phyloP scores from a whole-genome alignment of 2,888 invertebrate species.

The Athrips mouffetella region DNA sequence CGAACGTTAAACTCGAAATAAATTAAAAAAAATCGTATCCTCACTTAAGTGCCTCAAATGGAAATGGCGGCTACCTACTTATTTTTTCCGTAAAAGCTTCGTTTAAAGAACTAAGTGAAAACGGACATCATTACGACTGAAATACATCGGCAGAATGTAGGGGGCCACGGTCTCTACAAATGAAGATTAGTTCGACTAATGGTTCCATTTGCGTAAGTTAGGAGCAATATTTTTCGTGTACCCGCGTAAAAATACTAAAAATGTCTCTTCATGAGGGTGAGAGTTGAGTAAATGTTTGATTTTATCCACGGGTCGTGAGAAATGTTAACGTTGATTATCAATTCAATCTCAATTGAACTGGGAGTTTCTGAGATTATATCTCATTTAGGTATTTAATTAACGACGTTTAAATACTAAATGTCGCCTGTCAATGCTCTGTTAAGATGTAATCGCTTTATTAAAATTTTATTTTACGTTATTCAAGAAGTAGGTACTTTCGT shows the following conservation, averaged over 20 bases:
- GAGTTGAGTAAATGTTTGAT: constrained; percentile 8
- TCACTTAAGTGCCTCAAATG: constrained; percentile 63
- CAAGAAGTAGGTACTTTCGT: too few species aligned
- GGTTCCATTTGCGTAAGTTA: constrained; percentile 53
- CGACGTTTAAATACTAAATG: constrained; percentile 8
- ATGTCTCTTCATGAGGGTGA: constrained; percentile 1
- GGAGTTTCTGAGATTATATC: constrained; percentile 11
- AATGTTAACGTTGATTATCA: constrained; percentile 21
- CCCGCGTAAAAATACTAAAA: constrained; percentile 32
- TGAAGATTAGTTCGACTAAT: constrained; percentile 64
- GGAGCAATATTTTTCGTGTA: constrained; percentile 36
- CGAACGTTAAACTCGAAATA: constrained; percentile 49
- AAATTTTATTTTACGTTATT: too few species aligned
- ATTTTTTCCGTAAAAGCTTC: constrained; percentile 63
- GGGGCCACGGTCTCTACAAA: constrained; percentile 47
- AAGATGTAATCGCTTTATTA: not conserved
- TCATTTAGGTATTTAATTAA: constrained; percentile 12
- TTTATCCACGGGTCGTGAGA: constrained; percentile 20
- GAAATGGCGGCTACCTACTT: constrained; percentile 53
- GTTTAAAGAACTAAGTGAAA: constrained; percentile 58
- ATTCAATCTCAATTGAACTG: constrained; percentile 15
- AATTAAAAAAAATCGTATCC: constrained; percentile 43
- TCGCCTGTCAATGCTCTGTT: not conserved
- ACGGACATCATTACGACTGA: constrained; percentile 48
- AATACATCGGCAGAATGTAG: constrained; percentile 45